phyloP scores from a whole-genome alignment of 2,797 vertebrate genomes.

The Psittacula echo region DNA sequence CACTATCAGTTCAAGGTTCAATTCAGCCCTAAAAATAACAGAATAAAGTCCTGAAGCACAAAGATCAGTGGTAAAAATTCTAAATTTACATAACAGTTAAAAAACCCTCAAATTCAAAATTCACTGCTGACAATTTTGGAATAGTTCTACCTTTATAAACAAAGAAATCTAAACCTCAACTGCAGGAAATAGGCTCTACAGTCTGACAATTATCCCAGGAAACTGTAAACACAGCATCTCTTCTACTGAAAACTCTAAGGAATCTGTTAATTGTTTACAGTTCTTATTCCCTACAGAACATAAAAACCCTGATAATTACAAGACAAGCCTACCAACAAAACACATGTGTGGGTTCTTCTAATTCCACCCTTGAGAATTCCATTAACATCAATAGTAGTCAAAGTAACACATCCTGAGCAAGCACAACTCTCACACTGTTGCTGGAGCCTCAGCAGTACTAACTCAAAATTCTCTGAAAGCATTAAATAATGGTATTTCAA shows the following conservation, averaged over 20 bases:
- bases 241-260: not conserved
- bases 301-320: not conserved
- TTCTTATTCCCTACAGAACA: not conserved
- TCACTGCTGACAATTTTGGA: not conserved
- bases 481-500: not conserved
- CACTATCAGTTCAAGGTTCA: not conserved
- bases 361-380: not conserved
- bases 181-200: not conserved
- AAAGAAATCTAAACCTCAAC: not conserved
- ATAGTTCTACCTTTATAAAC: not conserved
- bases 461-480: not conserved
- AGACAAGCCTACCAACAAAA: not conserved
- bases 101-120: not conserved
- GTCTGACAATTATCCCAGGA: not conserved
- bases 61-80: not conserved
- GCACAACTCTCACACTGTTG: not conserved
- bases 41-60: not conserved
- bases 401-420: not conserved
- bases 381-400: not conserved
- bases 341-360: accelerated
- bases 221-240: not conserved
- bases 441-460: not conserved
- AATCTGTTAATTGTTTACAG: not conserved
- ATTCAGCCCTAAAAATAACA: not conserved
- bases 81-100: not conserved